Evolutionary conservation across 2,797 vertebrate genomes (phyloP).

Genomic region (Pachyuromys duprasi): DNA sequence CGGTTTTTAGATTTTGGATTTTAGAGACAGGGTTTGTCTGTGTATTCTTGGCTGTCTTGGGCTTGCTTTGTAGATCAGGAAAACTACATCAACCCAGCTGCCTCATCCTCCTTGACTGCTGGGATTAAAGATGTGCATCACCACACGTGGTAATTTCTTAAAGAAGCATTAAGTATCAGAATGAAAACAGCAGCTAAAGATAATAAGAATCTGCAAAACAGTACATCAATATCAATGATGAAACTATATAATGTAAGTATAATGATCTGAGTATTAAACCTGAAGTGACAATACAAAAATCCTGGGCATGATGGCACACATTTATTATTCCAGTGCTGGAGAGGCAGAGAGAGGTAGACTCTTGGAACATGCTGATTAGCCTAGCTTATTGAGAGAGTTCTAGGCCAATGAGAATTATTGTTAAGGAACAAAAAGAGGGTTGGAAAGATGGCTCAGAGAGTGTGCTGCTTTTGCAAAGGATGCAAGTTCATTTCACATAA

Average conservation of each 20-base stretch:
- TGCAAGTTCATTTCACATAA: no score
- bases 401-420: no score
- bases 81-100: no score
- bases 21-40: no score
- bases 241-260: background rate
- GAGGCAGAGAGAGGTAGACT: background rate
- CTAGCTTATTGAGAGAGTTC: fast-evolving
- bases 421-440: background rate
- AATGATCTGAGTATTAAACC: background rate
- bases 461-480: background rate
- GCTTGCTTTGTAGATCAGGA: no score
- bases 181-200: background rate
- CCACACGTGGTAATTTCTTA: background rate
- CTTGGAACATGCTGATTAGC: background rate
- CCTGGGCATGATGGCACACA: background rate
- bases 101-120: no score
- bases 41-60: no score
- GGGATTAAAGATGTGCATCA: no score
- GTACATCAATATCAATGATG: background rate
- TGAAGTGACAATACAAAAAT: background rate
- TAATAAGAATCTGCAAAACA: background rate
- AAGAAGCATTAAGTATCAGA: background rate
- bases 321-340: background rate
- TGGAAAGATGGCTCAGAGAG: background rate
- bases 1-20: no score